Percentiles rank a stretch among this genome's conserved stretches.
These are phyloP conservation scores for Melipona quadrifasciata DNA, from an alignment of 1,140 invertebrate genomes.

Conservation along the genomic window DNA sequence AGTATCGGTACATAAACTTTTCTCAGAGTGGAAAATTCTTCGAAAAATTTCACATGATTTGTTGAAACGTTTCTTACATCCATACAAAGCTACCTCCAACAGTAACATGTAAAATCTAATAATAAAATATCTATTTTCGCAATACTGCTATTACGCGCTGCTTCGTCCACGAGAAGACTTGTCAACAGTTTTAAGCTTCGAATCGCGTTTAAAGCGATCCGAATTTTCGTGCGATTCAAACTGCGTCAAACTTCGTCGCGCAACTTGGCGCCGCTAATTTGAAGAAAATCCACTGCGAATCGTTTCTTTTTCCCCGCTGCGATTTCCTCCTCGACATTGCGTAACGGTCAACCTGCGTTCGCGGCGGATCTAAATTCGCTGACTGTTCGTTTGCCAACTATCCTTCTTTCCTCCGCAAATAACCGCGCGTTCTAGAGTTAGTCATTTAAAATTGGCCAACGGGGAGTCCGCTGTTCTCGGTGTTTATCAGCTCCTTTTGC, in stretches of 20 bases:
- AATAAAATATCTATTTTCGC: too few relatives aligned
- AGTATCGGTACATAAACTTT: too few relatives aligned
- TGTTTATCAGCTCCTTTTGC: constrained; percentile 60
- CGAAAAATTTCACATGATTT: too few relatives aligned
- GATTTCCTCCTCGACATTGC: constrained; percentile 59
- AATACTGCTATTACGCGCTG: too few relatives aligned
- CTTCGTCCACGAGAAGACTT: too few relatives aligned
- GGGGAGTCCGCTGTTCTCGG: constrained; percentile 29
- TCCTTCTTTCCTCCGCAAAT: constrained; percentile 65
- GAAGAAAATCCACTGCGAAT: constrained; percentile 9
- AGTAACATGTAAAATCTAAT: too few relatives aligned
- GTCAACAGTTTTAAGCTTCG: too few relatives aligned
- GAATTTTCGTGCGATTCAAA: too few relatives aligned
- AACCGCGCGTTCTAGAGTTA: constrained; percentile 58
- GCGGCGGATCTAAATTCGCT: constrained; percentile 65
- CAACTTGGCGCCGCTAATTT: constrained; percentile 27
- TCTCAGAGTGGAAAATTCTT: too few relatives aligned
- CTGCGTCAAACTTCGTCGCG: too few relatives aligned
- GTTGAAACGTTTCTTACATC: too few relatives aligned
- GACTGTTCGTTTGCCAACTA: constrained; percentile 60
- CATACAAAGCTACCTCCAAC: too few relatives aligned
- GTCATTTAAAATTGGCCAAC: constrained; percentile 38
- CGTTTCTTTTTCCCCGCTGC: constrained; percentile 9
- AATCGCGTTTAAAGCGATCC: not conserved
- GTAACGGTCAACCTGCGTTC: constrained; percentile 44